A percentile compares a stretch with the other conserved stretches of the same genome.
phyloP scores from a whole-genome alignment of 2,888 invertebrate genomes.

The Diloba caeruleocephala region DNA sequence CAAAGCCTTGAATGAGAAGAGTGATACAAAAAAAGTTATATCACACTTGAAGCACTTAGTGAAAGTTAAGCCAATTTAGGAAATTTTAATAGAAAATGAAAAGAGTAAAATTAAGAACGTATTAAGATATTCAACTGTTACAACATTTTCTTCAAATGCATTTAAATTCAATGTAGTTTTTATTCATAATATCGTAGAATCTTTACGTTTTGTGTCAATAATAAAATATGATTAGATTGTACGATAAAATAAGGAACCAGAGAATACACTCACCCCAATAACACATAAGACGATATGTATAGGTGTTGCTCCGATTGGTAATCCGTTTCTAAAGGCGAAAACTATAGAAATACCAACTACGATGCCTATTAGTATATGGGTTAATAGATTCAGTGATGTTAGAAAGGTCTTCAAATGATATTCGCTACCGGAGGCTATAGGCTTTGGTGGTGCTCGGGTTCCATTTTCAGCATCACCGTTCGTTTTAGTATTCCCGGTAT shows the following conservation, averaged over 20 bases:
- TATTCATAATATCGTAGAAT: too few relatives aligned
- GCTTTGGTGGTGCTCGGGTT: background rate
- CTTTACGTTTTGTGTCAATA: too few relatives aligned
- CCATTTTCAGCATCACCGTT: conserved; percentile 24
- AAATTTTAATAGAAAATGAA: too few relatives aligned
- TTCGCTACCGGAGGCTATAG: background rate
- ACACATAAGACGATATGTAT: conserved; percentile 76
- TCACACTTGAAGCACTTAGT: too few relatives aligned
- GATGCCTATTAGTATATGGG: conserved; percentile 73
- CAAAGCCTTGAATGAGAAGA: too few relatives aligned
- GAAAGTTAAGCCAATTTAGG: too few relatives aligned
- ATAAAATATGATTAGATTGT: too few relatives aligned
- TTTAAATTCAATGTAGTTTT: too few relatives aligned
- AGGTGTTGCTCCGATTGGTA: conserved; percentile 63
- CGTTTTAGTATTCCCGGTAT: conserved; percentile 3
- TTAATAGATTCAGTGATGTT: conserved; percentile 66
- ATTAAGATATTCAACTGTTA: too few relatives aligned
- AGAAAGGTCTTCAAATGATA: conserved; percentile 64
- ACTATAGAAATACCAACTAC: conserved; percentile 65
- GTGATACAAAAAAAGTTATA: too few relatives aligned
- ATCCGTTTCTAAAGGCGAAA: conserved; percentile 65
- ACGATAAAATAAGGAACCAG: background rate
- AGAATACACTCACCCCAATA: conserved; percentile 73
- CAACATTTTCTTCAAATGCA: too few relatives aligned
- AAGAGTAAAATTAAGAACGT: too few relatives aligned